Percentiles rank a stretch among this genome's conserved stretches.
Evolutionary conservation across 2,797 vertebrate species (phyloP).

Genomic region (Alosa sapidissima): DNA sequence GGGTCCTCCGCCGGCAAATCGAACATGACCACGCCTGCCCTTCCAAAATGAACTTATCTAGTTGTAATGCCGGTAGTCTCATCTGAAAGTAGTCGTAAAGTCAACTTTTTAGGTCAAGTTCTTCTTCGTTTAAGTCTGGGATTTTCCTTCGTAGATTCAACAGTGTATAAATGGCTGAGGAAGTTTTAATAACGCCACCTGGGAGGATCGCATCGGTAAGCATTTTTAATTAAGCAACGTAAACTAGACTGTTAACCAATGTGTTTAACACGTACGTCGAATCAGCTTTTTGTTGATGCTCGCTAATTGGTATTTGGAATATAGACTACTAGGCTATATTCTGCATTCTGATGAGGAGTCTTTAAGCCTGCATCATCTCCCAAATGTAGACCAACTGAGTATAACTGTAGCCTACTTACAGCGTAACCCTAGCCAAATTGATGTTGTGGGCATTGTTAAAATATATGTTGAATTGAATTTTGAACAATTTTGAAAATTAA

Average conservation of each 20-base stretch:
- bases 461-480: too few species aligned
- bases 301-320: background rate
- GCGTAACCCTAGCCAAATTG: background rate
- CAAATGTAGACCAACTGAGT: too few species aligned
- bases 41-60: constrained; percentile 46
- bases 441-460: background rate
- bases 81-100: constrained; percentile 13
- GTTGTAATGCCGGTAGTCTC: constrained; percentile 45
- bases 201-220: constrained; percentile 73
- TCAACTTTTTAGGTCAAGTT: background rate
- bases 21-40: constrained; percentile 49
- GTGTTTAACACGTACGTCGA: background rate
- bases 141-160: background rate
- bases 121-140: background rate
- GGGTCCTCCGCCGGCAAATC: constrained; percentile 27
- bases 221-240: constrained; percentile 22
- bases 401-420: too few species aligned
- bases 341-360: background rate
- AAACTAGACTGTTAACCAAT: background rate
- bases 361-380: too few species aligned
- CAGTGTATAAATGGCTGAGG: constrained; percentile 73
- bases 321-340: background rate
- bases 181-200: constrained; percentile 66
- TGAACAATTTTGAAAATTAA: background rate
- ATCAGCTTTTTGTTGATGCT: background rate